These are phyloP conservation scores for Eupithecia tripunctaria DNA, from an alignment of 2,888 invertebrate species.

Conservation along the genomic window DNA sequence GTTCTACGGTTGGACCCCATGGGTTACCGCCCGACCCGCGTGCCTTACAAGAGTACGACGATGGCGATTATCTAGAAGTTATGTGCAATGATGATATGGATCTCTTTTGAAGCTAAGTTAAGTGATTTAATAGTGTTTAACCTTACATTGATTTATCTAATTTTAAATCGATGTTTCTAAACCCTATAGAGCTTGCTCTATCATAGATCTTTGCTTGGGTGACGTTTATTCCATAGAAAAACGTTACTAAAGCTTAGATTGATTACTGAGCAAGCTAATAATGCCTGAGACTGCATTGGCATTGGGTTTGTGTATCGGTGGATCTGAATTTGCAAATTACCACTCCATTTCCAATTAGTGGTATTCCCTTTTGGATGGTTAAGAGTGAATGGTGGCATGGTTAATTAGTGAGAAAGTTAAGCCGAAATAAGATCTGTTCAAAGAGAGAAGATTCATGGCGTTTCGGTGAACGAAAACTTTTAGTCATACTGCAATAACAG, in stretches of 20 bases:
- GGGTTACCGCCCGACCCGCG: conserved; percentile 56
- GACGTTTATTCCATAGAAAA: too few species aligned
- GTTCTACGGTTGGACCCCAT: background rate
- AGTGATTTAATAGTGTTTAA: background rate
- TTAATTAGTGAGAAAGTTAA: background rate
- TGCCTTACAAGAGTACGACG: conserved; percentile 76
- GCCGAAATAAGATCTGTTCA: too few species aligned
- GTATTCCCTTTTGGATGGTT: background rate
- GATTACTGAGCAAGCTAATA: too few species aligned
- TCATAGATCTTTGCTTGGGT: too few species aligned
- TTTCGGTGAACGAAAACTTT: too few species aligned
- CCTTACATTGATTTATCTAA: background rate
- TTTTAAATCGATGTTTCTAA: background rate
- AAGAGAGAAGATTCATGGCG: too few species aligned
- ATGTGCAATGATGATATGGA: conserved; percentile 90
- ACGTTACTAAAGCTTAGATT: too few species aligned
- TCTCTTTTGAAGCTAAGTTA: conserved; percentile 77
- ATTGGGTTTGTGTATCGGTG: background rate
- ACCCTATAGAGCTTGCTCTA: too few species aligned
- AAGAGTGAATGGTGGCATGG: background rate
- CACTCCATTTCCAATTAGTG: background rate
- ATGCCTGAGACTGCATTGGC: background rate
- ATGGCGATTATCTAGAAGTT: conserved; percentile 89
- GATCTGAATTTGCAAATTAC: background rate
- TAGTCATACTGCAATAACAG: too few species aligned